Evolutionary conservation across 2,888 invertebrate species (phyloP), one percentile per base, ranked within the genome.

Genomic region (Cerceris rybyensis): DNA sequence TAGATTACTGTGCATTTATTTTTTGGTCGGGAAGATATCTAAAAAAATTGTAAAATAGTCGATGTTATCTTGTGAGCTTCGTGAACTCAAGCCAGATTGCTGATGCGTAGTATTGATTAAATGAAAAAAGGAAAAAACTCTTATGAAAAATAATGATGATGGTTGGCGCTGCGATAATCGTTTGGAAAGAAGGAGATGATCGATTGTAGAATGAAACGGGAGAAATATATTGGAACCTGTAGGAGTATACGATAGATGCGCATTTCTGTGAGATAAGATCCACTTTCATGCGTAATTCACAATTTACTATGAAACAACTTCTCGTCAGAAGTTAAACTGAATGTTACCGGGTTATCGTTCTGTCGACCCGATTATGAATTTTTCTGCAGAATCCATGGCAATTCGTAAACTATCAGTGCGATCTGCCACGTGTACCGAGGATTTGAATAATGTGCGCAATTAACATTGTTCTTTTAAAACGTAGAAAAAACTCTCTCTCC

Each of bases 291-390:
- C 66, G 57, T 70, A 52, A 46, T 28, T 72, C 41, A 78, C 70
- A 16, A 76, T 61, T 54, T 50, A 14, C 17, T 50, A 60, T 43
- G 63, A 13, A 57, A 6, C 16, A 60, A 71, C n/a, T n/a, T 70
- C 59, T 42, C 49, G 13, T 50, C 63, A 54, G 57, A 80, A 72
- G 59, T 6, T 58, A 28, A 64, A 55, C 68, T n/a, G 39, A 49
- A 69, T 72, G 75, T 66, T 71, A 42, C 13, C 59, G 72, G 80
- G 80, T 80, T 80, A 80, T 80, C 80, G 16, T 50, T 57, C 28
- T 7, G 8, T 46, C 59, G 74, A 55, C 60, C 68, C 52, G 72
- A 66, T 75, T 69, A 55, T 46, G 14, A 54, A 52, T 50, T 64
- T 80, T 55, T 67, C 58, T 64, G 60, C 57, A 77, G 50, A 14